A percentile compares a stretch with the other conserved stretches of the same genome.
Conservation (phyloP, 2,888 invertebrate species). For the Pegoplata infirma region DNA sequence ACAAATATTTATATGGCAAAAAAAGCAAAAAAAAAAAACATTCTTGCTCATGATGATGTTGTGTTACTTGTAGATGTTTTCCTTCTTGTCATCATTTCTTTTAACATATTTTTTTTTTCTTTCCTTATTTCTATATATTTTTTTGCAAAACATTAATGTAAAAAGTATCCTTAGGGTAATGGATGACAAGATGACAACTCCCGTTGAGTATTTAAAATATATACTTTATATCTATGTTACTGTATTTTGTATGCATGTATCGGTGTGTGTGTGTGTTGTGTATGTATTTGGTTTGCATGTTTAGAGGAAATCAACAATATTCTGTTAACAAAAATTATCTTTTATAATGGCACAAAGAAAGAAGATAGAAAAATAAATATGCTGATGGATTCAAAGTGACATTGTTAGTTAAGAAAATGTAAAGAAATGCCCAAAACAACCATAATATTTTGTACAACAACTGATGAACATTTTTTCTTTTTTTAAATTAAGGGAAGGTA, state of each 20-base stretch:
- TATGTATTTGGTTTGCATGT: conserved; percentile 33
- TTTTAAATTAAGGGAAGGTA: no score
- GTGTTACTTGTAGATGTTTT: conserved; percentile 19
- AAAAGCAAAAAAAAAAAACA: not conserved
- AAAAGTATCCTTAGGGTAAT: conserved; percentile 58
- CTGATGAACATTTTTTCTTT: not conserved
- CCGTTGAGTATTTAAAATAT: conserved; percentile 58
- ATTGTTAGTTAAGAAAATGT: conserved; percentile 48
- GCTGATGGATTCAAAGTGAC: conserved; percentile 44
- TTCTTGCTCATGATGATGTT: conserved; percentile 21
- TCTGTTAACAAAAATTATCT: conserved; percentile 49
- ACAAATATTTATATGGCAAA: conserved; percentile 12
- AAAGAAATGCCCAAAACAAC: conserved; percentile 34
- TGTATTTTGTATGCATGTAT: not conserved
- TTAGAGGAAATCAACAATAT: conserved; percentile 50
- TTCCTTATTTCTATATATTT: not conserved
- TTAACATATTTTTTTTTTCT: conserved; percentile 20
- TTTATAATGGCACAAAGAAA: conserved; percentile 26
- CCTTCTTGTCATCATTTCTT: conserved; percentile 49
- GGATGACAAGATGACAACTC: conserved; percentile 63
- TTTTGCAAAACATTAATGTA: conserved; percentile 43
- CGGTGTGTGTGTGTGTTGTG: not conserved
- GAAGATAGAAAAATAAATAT: conserved; percentile 24
- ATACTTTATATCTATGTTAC: not conserved
- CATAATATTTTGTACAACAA: conserved; percentile 10